A percentile compares a stretch with the other conserved stretches of the same genome.
These are phyloP conservation scores for Apodemia zela DNA, from an alignment of 2,888 invertebrate genomes.

Conservation along the genomic window DNA sequence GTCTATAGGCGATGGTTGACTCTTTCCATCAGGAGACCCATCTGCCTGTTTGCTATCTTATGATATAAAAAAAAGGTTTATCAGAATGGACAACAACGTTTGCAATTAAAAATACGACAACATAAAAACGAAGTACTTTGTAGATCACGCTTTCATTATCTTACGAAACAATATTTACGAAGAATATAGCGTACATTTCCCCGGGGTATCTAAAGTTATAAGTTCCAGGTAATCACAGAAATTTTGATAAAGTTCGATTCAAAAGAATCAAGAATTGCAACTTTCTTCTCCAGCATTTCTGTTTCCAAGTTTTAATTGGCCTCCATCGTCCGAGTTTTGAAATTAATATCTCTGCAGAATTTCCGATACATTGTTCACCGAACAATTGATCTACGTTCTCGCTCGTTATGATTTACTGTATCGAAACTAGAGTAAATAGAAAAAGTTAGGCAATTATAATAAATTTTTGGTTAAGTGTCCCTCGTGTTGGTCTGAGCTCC, in stretches of 20 bases:
- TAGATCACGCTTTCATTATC: background rate
- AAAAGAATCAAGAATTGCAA: slow-evolving; percentile 50
- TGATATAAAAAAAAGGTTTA: no score
- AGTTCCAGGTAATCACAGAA: slow-evolving; percentile 10
- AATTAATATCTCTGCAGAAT: slow-evolving; percentile 54
- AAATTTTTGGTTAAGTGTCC: background rate
- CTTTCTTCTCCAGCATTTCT: slow-evolving; percentile 45
- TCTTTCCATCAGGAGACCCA: no score
- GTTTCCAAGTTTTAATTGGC: slow-evolving; percentile 66
- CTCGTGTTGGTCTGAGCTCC: no score
- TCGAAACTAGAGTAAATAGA: background rate
- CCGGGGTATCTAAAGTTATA: slow-evolving; percentile 1
- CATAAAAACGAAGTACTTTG: background rate
- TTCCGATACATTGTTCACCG: slow-evolving; percentile 45
- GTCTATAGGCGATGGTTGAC: no score
- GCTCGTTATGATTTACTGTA: slow-evolving; percentile 12
- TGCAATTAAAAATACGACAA: no score
- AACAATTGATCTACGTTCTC: slow-evolving; percentile 27
- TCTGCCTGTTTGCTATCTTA: no score
- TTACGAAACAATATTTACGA: slow-evolving; percentile 9
- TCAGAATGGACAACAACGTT: no score
- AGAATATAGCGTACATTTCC: background rate
- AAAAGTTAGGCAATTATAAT: slow-evolving; percentile 1
- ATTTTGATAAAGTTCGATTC: slow-evolving; percentile 32
- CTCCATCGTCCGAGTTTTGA: slow-evolving; percentile 59